phyloP scores from a whole-genome alignment of 30 jellyfish, hydroid and myxozoan species.

The Haliclystus octoradiatus region DNA sequence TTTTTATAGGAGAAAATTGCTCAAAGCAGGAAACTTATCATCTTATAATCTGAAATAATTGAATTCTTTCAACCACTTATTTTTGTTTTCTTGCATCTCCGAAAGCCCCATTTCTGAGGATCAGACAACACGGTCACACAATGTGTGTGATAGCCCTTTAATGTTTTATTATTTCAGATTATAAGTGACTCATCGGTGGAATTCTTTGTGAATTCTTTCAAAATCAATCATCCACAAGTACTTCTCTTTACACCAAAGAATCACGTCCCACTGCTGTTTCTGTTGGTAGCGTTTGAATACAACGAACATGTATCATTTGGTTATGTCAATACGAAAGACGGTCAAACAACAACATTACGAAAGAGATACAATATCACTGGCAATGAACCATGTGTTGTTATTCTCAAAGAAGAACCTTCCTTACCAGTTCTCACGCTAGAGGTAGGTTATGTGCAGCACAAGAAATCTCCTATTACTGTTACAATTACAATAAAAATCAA shows the following conservation, averaged over 20 bases:
- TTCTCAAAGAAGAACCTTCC: conserved; percentile 81
- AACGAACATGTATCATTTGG: conserved; percentile 52
- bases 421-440: conserved; percentile 43
- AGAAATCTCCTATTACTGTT: no score
- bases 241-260: conserved; percentile 38
- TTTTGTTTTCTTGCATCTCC: no score
- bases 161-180: conserved; percentile 15
- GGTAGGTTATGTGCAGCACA: no score
- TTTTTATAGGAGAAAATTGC: no score
- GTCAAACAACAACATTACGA: conserved; percentile 10
- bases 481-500: no score
- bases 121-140: neutral
- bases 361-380: conserved; percentile 35
- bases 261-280: conserved; percentile 50
- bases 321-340: conserved; percentile 30
- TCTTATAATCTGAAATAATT: no score
- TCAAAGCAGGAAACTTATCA: no score
- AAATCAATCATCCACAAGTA: conserved; percentile 70
- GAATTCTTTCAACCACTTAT: no score
- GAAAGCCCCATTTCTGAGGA: neutral
- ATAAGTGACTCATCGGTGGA: conserved; percentile 8
- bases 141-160: neutral
- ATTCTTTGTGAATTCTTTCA: conserved; percentile 51
- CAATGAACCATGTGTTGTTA: conserved; percentile 47
- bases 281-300: conserved; percentile 51